These are phyloP conservation scores for Teinopalpus imperialis DNA, from an alignment of 2,888 invertebrate genomes.

Conservation along the genomic window DNA sequence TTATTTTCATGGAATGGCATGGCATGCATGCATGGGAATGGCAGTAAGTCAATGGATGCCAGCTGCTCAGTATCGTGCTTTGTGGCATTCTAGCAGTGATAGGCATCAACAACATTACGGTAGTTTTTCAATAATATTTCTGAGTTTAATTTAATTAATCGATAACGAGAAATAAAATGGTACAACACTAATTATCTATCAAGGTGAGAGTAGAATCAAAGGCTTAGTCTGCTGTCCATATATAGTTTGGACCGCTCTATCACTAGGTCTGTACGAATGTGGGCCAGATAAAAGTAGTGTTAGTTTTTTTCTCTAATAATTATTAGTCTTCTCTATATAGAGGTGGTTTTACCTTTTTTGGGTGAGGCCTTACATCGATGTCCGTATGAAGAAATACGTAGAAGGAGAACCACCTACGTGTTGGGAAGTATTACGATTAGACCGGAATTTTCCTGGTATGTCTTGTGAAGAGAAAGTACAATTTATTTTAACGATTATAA, in stretches of 20 bases:
- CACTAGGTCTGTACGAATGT: slow-evolving; percentile 22
- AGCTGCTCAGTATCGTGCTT: too few species aligned
- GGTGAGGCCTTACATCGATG: slow-evolving; percentile 1
- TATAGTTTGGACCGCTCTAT: slow-evolving; percentile 10
- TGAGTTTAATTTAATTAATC: too few species aligned
- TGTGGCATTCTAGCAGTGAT: too few species aligned
- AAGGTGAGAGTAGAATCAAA: slow-evolving; percentile 26
- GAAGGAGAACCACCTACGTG: slow-evolving; percentile 2
- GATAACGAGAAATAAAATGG: too few species aligned
- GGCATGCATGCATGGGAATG: too few species aligned
- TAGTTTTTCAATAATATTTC: too few species aligned
- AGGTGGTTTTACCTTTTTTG: slow-evolving; percentile 10
- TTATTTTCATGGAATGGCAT: too few species aligned
- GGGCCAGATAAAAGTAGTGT: slow-evolving; percentile 20
- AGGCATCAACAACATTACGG: too few species aligned
- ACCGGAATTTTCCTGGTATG: slow-evolving; percentile 1
- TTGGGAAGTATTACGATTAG: slow-evolving; percentile 12
- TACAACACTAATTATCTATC: slow-evolving; percentile 8
- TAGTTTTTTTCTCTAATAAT: slow-evolving; percentile 16
- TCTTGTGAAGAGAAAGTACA: slow-evolving; percentile 32
- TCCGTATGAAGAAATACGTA: not conserved
- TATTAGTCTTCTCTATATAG: slow-evolving; percentile 2
- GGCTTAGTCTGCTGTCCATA: slow-evolving; percentile 12
- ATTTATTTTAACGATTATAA: too few species aligned
- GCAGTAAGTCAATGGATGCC: too few species aligned